A percentile compares a stretch with the other conserved stretches of the same genome.
phyloP scores from a whole-genome alignment of 30 jellyfish, hydroid and myxozoan genomes.

The Turritopsis rubra region DNA sequence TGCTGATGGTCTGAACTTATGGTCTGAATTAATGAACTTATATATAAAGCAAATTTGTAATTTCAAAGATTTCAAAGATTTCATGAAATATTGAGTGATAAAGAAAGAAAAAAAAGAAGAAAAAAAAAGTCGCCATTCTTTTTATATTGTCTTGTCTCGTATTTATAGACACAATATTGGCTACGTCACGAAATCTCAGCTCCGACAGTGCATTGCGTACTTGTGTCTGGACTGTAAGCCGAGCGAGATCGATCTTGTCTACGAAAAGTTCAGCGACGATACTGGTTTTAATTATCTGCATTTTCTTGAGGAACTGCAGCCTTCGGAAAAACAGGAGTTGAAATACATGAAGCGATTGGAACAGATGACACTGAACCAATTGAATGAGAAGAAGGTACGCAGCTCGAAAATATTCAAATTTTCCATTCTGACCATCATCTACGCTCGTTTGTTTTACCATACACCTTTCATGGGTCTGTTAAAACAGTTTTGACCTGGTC shows the following conservation, averaged over 20 bases:
- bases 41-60: no score
- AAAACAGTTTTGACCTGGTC: no score
- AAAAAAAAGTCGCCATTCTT: no score
- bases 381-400: slow-evolving; percentile 22
- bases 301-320: slow-evolving; percentile 76
- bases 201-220: slow-evolving; percentile 74
- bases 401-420: background rate
- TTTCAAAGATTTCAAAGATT: no score
- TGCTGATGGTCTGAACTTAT: no score
- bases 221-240: slow-evolving; percentile 43
- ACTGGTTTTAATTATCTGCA: slow-evolving; percentile 81
- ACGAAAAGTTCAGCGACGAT: slow-evolving; percentile 67
- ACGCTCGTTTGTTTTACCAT: no score
- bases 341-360: slow-evolving; percentile 62
- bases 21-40: no score
- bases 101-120: no score
- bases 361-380: slow-evolving; percentile 52
- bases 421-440: no score
- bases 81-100: no score
- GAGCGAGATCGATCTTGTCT: slow-evolving; percentile 54
- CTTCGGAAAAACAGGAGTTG: slow-evolving; percentile 57
- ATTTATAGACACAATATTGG: slow-evolving; percentile 75
- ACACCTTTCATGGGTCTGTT: no score
- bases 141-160: no score
- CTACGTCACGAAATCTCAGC: slow-evolving; percentile 83